These are phyloP conservation scores for Alauda arvensis DNA, from an alignment of 2,797 vertebrate species.

Conservation along the genomic window DNA sequence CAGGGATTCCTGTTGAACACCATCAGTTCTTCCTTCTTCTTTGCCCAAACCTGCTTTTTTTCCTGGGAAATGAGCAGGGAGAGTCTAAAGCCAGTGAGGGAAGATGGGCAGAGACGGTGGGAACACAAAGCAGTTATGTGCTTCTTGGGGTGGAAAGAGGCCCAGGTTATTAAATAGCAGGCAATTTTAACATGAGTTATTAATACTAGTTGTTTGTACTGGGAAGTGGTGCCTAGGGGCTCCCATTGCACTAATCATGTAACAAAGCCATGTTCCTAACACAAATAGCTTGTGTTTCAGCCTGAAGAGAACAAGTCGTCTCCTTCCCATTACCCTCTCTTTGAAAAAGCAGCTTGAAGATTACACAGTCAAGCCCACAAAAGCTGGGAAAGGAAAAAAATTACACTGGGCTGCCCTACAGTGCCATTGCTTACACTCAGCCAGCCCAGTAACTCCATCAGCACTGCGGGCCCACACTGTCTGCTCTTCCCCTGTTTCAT, in stretches of 20 bases:
- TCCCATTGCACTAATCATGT: slow-evolving; percentile 45
- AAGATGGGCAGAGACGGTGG: neutral
- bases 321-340: slow-evolving; percentile 4
- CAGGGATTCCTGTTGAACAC: neutral
- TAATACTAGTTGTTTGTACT: slow-evolving; percentile 53
- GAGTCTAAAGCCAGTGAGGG: neutral
- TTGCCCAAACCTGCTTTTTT: neutral
- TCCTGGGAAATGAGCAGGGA: neutral
- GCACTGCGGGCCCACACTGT: neutral
- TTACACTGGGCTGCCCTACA: neutral
- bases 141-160: neutral
- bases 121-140: slow-evolving; percentile 1
- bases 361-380: slow-evolving; percentile 16
- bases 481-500: neutral
- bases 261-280: slow-evolving; percentile 31
- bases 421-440: neutral
- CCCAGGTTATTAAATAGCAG: slow-evolving; percentile 40
- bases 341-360: slow-evolving; percentile 3
- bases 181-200: slow-evolving; percentile 46
- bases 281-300: slow-evolving; percentile 49
- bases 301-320: slow-evolving; percentile 26
- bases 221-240: slow-evolving; percentile 50
- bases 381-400: neutral
- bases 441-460: neutral
- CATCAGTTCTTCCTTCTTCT: neutral